Percentiles rank a stretch among this genome's conserved stretches.
phyloP scores from a whole-genome alignment of 2,888 invertebrate genomes.

The Aporophyla lueneburgensis region DNA sequence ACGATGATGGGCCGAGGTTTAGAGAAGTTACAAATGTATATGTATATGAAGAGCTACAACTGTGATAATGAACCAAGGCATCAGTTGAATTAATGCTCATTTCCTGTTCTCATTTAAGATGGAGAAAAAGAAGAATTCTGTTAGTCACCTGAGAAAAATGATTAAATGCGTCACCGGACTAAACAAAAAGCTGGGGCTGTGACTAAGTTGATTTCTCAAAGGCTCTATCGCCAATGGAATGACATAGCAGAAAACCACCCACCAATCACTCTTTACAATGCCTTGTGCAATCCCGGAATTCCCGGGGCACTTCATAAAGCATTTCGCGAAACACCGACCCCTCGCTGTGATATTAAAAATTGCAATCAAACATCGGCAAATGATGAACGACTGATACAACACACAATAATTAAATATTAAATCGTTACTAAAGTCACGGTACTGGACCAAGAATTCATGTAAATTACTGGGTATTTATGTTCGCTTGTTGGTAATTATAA shows the following conservation, averaged over 20 bases:
- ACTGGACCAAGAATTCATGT: slow-evolving; percentile 15
- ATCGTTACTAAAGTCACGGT: slow-evolving; percentile 27
- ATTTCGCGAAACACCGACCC: slow-evolving; percentile 63
- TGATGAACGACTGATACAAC: slow-evolving; percentile 54
- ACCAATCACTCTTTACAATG: slow-evolving; percentile 57
- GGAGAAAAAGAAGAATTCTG: slow-evolving; percentile 29
- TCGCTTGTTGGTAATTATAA: slow-evolving; percentile 12
- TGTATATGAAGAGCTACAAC: slow-evolving; percentile 48
- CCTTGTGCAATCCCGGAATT: slow-evolving; percentile 66
- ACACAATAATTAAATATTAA: slow-evolving; percentile 51
- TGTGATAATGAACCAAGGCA: slow-evolving; percentile 39
- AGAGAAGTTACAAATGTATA: slow-evolving; percentile 49
- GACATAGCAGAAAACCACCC: slow-evolving; percentile 62
- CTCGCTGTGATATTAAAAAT: slow-evolving; percentile 70
- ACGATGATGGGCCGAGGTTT: slow-evolving; percentile 35
- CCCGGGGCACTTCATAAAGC: slow-evolving; percentile 60
- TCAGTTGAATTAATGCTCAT: slow-evolving; percentile 37
- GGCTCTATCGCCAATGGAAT: slow-evolving; percentile 49
- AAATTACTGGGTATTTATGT: slow-evolving; percentile 36
- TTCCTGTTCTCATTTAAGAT: slow-evolving; percentile 49
- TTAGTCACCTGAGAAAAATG: slow-evolving; percentile 58
- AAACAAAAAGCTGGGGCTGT: slow-evolving; percentile 44
- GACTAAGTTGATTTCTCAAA: slow-evolving; percentile 61
- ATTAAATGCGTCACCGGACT: slow-evolving; percentile 55
- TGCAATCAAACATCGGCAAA: slow-evolving; percentile 64